Percentiles rank a stretch among this genome's conserved stretches.
phyloP scores from a whole-genome alignment of 2,797 vertebrate species.

The Hozukius guyotensis region DNA sequence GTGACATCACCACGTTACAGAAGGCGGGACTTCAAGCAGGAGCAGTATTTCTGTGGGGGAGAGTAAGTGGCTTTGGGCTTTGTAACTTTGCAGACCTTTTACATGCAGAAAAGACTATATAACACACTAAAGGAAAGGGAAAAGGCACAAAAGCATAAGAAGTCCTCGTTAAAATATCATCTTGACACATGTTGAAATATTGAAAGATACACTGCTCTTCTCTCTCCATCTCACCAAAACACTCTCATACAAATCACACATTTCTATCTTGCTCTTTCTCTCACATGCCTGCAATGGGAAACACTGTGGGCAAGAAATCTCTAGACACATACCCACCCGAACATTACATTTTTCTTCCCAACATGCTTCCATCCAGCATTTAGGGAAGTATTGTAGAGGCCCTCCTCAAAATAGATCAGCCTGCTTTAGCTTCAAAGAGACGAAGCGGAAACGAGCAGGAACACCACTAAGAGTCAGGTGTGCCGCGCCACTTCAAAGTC shows the following conservation, averaged over 20 bases:
- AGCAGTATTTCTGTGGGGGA: no score
- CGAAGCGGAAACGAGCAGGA: conserved; percentile 53
- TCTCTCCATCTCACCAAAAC: neutral
- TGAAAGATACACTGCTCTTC: neutral
- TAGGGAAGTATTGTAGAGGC: conserved; percentile 39
- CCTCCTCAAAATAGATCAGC: conserved; percentile 57
- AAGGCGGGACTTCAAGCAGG: no score
- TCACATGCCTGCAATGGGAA: neutral
- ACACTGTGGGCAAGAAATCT: conserved; percentile 17
- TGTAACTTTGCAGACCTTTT: neutral
- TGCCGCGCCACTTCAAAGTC: conserved; percentile 72
- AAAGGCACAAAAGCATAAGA: neutral
- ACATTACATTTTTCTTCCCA: conserved; percentile 11
- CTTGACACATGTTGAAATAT: neutral
- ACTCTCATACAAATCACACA: neutral
- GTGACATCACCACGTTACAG: no score
- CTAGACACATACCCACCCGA: neutral
- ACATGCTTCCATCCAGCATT: conserved; percentile 40
- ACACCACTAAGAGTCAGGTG: conserved; percentile 73
- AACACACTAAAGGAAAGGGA: neutral
- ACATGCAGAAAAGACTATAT: neutral
- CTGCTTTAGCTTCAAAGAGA: conserved; percentile 50
- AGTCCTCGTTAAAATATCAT: neutral
- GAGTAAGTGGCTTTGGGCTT: neutral
- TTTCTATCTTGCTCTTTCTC: neutral